Base-by-base conservation (phyloP, 2,797 vertebrate species). In the Lerista edwardsae region DNA sequence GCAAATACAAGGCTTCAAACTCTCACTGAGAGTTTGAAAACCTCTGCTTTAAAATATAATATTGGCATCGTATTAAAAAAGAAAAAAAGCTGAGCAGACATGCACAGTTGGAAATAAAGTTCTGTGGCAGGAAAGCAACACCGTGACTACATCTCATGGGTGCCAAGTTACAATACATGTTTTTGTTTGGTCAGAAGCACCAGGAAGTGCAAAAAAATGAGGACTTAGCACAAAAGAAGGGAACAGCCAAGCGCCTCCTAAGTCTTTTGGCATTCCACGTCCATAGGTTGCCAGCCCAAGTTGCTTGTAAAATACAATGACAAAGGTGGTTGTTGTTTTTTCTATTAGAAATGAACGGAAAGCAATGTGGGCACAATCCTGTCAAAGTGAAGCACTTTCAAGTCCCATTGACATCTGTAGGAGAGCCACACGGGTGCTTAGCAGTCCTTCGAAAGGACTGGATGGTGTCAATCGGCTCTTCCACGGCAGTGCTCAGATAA, bases 31-130 rank as follows among this genome's bases (percentile, higher is more conserved):
- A n/a, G n/a, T n/a, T n/a, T n/a, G n/a, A n/a, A n/a, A n/a, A n/a
- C n/a, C n/a, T n/a, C n/a, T n/a, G n/a, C 9, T 80, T 80, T 57
- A 27, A 67, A 80, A 80, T 59, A 41, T 61, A 9, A 81, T 36
- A 25, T 15, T 47, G 19, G 36, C 61, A n/a, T n/a, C n/a, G 29
- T 59, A 69, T 51, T 51, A 9, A 14, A 51, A 44, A 51, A 51
- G 9, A 51, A 51, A 51, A 51, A 51, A n/a, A n/a, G n/a, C 4
- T 23, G 4, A 59, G 23, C 57, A 8, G 47, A 51, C 69, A 61
- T 21, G 29, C 14, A 47, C 51, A 47, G 21, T 47, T 82, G 69
- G 59, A 61, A 82, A 73, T 44, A 73, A 31, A 34, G 19, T 71
- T 64, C 19, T 47, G 6, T 64, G 10, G 29, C 2, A 25, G 29